A percentile compares a stretch with the other conserved stretches of the same genome.
These are phyloP conservation scores for Hofmannophila pseudospretella DNA, from an alignment of 2,888 invertebrate genomes.

Conservation along the genomic window DNA sequence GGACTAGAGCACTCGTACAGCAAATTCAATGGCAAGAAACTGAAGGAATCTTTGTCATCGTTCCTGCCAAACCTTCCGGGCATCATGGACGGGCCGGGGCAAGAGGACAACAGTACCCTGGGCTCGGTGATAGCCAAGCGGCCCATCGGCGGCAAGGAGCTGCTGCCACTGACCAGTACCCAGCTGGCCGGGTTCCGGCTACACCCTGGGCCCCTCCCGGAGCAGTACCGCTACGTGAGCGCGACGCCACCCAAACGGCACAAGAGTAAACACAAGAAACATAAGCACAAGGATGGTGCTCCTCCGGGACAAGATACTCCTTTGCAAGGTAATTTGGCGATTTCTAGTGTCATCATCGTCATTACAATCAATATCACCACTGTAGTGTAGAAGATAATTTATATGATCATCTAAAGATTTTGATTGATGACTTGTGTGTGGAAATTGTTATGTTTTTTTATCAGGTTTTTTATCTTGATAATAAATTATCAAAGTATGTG, in stretches of 20 bases:
- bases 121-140: constrained; percentile 97
- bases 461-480: too few relatives aligned
- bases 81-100: constrained; percentile 94
- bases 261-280: constrained; percentile 97
- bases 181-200: constrained; percentile 95
- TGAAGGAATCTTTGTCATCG: constrained; percentile 95
- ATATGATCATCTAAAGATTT: too few relatives aligned
- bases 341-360: too few relatives aligned
- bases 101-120: constrained; percentile 90
- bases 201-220: constrained; percentile 97
- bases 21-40: constrained; percentile 97
- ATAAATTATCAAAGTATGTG: too few relatives aligned
- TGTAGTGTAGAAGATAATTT: too few relatives aligned
- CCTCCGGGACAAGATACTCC: constrained; percentile 86
- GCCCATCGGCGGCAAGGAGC: constrained; percentile 91
- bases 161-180: constrained; percentile 89
- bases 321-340: constrained; percentile 82
- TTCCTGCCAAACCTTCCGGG: constrained; percentile 97
- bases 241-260: constrained; percentile 95
- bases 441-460: too few relatives aligned
- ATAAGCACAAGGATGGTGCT: constrained; percentile 93
- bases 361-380: too few relatives aligned
- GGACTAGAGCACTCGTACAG: constrained; percentile 97
- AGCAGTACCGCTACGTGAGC: constrained; percentile 95
- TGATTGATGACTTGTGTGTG: too few relatives aligned